Evolutionary conservation across 35 echinoderm and acorn worm species (phyloP), one percentile per base, ranked within the genome.

Genomic region (Diadema setosum): DNA sequence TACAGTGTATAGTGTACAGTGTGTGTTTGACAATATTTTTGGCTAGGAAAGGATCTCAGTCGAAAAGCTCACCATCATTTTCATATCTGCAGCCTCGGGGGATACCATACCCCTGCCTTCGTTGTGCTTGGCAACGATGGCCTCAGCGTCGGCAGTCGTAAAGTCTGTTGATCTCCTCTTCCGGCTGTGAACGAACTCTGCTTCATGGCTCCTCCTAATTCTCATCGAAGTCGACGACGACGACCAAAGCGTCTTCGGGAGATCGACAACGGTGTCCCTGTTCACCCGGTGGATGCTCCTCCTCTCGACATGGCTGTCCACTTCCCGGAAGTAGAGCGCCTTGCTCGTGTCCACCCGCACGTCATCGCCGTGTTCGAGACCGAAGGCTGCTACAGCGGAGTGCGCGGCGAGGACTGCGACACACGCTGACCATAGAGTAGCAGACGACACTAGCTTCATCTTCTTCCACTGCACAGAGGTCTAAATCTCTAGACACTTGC

Each of bases 51-150:
- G n/a, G n/a, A n/a, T n/a, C n/a, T n/a, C n/a, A n/a, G n/a, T n/a
- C n/a, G n/a, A n/a, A 8, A 26, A 63, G 11, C 73, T 78, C n/a
- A 78, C 73, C 73, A 78, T 78, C 24, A 41, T 78, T 44, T 44
- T 78, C 73, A 78, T 78, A 20, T 78, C n/a, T 2, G 73, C 73
- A 25, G 73, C 73, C 5, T 78, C 73, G 1, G 73, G 73, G 2
- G 40, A 11, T 3, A 78, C 73, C 34, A 42, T 78, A 44, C 73
- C 40, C 40, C 73, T 39, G 17, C 40, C 35, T 0, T 78, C 73
- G 73, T 78, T 78, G 73, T 78, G 73, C 1, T 42, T 78, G 25
- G 73, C 73, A 39, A 78, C 73, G 73, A 78, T 78, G 8, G 35
- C 73, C 39, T 78, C 73, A 35, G 39, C 73, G 44, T 78, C 73